phyloP scores from a whole-genome alignment of 2,113 vertebrate genomes.

The Sinocyclocheilus rhinocerous region DNA sequence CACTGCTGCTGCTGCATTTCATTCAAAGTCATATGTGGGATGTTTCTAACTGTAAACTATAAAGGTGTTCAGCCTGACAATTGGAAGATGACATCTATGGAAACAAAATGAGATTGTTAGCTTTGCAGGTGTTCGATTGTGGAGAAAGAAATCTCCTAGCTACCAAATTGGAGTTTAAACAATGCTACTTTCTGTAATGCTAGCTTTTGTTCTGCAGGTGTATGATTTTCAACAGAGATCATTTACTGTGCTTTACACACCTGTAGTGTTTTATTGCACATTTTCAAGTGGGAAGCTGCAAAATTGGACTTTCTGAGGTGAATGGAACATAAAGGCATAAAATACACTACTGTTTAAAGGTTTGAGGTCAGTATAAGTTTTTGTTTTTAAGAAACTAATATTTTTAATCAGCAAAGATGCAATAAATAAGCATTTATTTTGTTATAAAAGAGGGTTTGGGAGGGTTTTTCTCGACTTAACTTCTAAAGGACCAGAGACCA shows the following conservation, averaged over 20 bases:
- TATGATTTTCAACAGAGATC: not conserved
- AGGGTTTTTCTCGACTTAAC: not conserved
- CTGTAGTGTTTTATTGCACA: not conserved
- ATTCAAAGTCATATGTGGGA: not conserved
- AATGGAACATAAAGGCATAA: not conserved
- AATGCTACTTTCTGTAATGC: not conserved
- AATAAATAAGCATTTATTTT: not conserved
- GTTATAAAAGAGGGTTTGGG: not conserved
- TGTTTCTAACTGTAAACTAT: not conserved
- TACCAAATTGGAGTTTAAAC: not conserved
- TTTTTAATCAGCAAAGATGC: too few relatives aligned
- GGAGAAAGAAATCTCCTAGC: not conserved
- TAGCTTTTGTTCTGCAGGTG: not conserved
- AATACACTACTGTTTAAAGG: not conserved
- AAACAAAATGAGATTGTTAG: not conserved
- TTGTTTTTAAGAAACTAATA: too few relatives aligned
- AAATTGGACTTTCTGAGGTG: not conserved
- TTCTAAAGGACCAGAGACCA: not conserved
- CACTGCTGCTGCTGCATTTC: not conserved
- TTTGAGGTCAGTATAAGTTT: not conserved
- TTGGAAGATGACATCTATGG: not conserved
- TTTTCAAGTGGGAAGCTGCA: not conserved
- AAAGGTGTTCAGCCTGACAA: not conserved
- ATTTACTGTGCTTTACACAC: not conserved
- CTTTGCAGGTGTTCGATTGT: conserved; percentile 13